phyloP scores from a whole-genome alignment of 2,113 vertebrate genomes.

The Neofelis nebulosa region DNA sequence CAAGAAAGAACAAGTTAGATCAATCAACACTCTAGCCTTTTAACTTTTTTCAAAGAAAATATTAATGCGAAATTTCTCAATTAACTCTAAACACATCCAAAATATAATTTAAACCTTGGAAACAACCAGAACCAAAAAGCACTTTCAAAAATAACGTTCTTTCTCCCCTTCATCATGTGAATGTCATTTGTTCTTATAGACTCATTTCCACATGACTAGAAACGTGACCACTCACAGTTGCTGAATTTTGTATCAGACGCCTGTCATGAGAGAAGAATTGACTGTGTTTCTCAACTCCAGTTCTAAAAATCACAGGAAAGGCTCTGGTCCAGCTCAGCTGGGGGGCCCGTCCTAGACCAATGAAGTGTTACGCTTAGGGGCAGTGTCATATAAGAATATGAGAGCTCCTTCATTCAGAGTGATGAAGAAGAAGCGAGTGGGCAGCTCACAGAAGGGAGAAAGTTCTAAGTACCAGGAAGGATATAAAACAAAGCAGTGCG shows the following conservation, averaged over 20 bases:
- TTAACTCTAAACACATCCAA: neutral
- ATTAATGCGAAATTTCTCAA: neutral
- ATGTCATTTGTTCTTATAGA: neutral
- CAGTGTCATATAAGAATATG: neutral
- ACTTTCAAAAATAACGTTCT: neutral
- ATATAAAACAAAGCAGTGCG: neutral
- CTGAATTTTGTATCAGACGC: neutral
- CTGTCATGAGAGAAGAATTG: neutral
- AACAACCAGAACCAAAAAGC: neutral
- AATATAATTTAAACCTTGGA: slow-evolving; percentile 36
- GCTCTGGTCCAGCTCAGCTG: neutral
- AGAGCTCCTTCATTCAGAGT: neutral
- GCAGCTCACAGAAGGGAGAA: neutral
- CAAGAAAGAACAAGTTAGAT: neutral
- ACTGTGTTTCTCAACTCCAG: neutral
- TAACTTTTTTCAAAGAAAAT: slow-evolving; percentile 3
- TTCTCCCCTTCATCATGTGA: neutral
- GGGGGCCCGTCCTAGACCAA: neutral
- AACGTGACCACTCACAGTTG: neutral
- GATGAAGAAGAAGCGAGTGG: neutral
- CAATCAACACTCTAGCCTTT: neutral
- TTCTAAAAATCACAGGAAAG: slow-evolving; percentile 12
- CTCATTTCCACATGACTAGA: neutral
- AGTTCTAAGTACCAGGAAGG: neutral
- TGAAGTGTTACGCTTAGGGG: neutral